Conservation (phyloP, 2,888 invertebrate species). For the Acanthosepion esculentum region DNA sequence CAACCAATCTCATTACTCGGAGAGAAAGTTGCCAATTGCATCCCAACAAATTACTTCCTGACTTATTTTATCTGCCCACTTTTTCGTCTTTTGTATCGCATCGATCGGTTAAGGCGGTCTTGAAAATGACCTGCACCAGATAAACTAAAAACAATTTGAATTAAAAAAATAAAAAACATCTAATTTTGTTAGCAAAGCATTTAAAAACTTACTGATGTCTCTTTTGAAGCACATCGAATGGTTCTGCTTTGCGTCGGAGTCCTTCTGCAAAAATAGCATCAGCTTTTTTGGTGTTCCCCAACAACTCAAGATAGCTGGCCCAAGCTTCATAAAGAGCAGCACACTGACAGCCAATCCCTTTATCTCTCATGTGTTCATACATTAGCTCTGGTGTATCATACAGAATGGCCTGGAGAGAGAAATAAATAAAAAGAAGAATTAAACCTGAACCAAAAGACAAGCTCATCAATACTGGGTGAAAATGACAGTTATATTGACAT, state of each 20-base stretch:
- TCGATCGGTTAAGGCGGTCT: too few relatives aligned
- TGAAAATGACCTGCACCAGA: too few relatives aligned
- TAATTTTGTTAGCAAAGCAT: too few relatives aligned
- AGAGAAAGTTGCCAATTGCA: too few relatives aligned
- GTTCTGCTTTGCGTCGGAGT: constrained; percentile 85
- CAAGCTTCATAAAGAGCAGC: constrained; percentile 91
- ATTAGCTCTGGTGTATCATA: constrained; percentile 77
- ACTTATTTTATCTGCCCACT: too few relatives aligned
- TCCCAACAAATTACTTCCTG: too few relatives aligned
- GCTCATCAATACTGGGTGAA: too few relatives aligned
- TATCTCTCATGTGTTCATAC: constrained; percentile 86
- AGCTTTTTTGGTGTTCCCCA: constrained; percentile 87
- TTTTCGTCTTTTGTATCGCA: too few relatives aligned
- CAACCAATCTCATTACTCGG: too few relatives aligned
- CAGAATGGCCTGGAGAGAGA: constrained; percentile 63
- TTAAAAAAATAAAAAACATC: too few relatives aligned
- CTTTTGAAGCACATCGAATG: constrained; percentile 80
- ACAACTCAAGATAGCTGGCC: constrained; percentile 89
- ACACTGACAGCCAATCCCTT: constrained; percentile 86
- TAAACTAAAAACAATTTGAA: too few relatives aligned
- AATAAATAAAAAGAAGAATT: not conserved
- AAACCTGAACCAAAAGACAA: not conserved
- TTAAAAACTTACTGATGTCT: constrained; percentile 65
- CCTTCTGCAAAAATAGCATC: constrained; percentile 88
- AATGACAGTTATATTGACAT: too few relatives aligned